Conservation (phyloP, 2,113 vertebrate genomes). For the Benthochromis sp. region DNA sequence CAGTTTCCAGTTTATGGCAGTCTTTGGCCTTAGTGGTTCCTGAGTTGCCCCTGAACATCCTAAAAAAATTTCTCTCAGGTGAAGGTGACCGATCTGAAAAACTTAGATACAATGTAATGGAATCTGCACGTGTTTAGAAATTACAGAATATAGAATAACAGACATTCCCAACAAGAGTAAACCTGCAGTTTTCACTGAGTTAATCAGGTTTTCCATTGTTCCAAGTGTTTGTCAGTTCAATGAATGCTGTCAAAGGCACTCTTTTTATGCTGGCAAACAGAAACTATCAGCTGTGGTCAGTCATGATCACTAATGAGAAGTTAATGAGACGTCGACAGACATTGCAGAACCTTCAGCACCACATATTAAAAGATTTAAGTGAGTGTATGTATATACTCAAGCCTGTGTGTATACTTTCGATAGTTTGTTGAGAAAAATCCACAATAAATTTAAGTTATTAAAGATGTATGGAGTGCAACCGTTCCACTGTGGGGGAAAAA, state of each 20-base stretch:
- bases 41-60: neutral
- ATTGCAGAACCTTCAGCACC: neutral
- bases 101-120: neutral
- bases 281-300: neutral
- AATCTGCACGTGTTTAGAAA: neutral
- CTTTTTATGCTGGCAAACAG: neutral
- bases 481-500: accelerated
- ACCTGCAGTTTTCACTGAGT: neutral
- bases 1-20: neutral
- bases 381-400: neutral
- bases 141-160: neutral
- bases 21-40: neutral
- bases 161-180: neutral
- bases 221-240: neutral
- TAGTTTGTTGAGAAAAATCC: neutral
- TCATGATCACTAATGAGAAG: neutral
- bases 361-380: neutral
- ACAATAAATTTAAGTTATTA: neutral
- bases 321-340: neutral
- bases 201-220: neutral
- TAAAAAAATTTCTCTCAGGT: accelerated
- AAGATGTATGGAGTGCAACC: neutral
- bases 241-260: neutral
- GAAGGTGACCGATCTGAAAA: neutral
- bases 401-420: neutral